phyloP scores from a whole-genome alignment of 2,888 invertebrate species.

The Drosophila percnosoma region DNA sequence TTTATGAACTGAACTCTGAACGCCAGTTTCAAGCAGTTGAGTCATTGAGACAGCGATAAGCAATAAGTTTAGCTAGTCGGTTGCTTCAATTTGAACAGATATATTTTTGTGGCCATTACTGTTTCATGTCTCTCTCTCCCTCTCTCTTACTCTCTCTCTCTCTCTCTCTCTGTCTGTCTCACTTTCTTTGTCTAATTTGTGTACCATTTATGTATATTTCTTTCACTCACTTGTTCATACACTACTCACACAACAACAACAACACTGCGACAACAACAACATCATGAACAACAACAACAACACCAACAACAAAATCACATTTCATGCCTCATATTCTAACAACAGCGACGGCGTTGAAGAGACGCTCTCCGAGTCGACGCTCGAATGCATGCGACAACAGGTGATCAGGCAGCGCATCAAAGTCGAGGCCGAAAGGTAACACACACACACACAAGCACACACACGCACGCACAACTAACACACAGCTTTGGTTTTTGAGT shows the following conservation, averaged over 20 bases:
- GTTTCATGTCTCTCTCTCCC: slow-evolving; percentile 39
- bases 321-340: slow-evolving; percentile 22
- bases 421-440: slow-evolving; percentile 93
- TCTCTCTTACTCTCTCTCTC: slow-evolving; percentile 10
- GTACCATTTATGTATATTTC: slow-evolving; percentile 39
- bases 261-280: slow-evolving; percentile 26
- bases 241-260: slow-evolving; percentile 38
- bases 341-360: slow-evolving; percentile 84
- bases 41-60: neutral
- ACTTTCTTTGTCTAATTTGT: slow-evolving; percentile 30
- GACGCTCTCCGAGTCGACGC: slow-evolving; percentile 91
- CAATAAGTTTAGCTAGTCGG: neutral
- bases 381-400: slow-evolving; percentile 92
- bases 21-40: neutral
- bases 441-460: slow-evolving; percentile 25
- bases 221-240: slow-evolving; percentile 37
- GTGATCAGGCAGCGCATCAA: slow-evolving; percentile 92
- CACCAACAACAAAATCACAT: slow-evolving; percentile 15
- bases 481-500: neutral
- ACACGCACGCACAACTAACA: slow-evolving; percentile 4
- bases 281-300: slow-evolving; percentile 10
- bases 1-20: neutral
- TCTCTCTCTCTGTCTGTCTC: slow-evolving; percentile 15
- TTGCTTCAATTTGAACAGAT: neutral
- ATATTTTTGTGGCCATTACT: slow-evolving; percentile 3